Conservation (phyloP, 1,140 invertebrate genomes). For the Plutomurus gul region DNA sequence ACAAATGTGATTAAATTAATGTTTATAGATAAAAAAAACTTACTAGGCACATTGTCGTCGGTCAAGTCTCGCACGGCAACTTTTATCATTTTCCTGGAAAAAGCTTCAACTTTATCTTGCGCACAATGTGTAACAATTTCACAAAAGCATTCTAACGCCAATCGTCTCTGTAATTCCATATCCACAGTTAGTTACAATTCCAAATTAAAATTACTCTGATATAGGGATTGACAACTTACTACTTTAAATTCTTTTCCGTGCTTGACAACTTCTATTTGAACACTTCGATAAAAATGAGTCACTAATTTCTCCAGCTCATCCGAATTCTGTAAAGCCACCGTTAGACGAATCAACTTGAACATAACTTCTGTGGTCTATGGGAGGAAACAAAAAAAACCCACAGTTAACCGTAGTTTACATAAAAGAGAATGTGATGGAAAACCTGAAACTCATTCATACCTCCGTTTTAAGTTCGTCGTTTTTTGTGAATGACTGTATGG, state of each 20-base stretch:
- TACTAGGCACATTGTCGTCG: slow-evolving; percentile 33
- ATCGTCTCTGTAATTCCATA: not conserved
- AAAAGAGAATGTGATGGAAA: not conserved
- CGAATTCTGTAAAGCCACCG: not conserved
- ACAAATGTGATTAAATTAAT: no score
- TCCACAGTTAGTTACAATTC: not conserved
- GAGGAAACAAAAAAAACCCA: not conserved
- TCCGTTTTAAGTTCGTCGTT: slow-evolving; percentile 1
- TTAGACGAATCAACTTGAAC: not conserved
- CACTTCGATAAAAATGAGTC: not conserved
- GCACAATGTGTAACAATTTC: slow-evolving; percentile 18
- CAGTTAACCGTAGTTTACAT: not conserved
- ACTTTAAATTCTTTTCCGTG: not conserved
- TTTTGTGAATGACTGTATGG: not conserved
- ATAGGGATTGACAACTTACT: not conserved
- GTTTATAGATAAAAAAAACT: no score
- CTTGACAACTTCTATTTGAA: not conserved
- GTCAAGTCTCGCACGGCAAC: slow-evolving; percentile 30
- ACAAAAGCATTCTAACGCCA: slow-evolving; percentile 20
- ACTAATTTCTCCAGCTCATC: not conserved
- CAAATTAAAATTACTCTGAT: not conserved
- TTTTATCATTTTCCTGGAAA: slow-evolving; percentile 8
- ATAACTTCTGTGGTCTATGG: not conserved
- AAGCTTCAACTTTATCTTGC: not conserved
- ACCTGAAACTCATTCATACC: not conserved